A percentile compares a stretch with the other conserved stretches of the same genome.
phyloP scores from a whole-genome alignment of 2,113 vertebrate species.

The Coreoperca whiteheadi region DNA sequence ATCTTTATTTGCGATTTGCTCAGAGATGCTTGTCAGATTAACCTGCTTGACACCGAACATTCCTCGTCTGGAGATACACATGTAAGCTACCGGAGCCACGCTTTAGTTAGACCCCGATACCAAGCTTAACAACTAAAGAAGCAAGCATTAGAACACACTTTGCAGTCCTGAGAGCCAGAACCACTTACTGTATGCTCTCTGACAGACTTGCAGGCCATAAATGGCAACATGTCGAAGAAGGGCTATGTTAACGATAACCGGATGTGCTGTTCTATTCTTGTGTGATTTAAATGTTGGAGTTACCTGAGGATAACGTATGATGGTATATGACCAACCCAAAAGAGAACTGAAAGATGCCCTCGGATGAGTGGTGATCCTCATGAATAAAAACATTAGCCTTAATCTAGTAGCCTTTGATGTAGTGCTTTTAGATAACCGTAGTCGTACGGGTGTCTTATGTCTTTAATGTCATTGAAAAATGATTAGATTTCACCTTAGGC shows the following conservation, averaged over 20 bases:
- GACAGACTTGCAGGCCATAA: constrained; percentile 3
- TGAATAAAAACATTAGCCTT: not conserved
- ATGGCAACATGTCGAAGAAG: constrained; percentile 4
- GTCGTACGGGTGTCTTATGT: not conserved
- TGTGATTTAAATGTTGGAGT: not conserved
- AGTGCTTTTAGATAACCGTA: not conserved
- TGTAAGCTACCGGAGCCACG: constrained; percentile 18
- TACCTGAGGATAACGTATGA: not conserved
- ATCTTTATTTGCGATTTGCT: constrained; percentile 27
- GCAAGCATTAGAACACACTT: constrained; percentile 9
- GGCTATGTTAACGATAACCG: not conserved
- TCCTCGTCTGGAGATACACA: constrained; percentile 12
- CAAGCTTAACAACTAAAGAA: constrained; percentile 16
- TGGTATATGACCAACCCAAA: not conserved
- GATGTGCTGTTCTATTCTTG: not conserved
- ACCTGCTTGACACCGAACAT: constrained; percentile 4
- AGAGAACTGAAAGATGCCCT: not conserved
- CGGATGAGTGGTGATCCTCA: not conserved
- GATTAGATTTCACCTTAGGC: not conserved
- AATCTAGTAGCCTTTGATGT: not conserved
- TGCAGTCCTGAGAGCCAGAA: constrained; percentile 7
- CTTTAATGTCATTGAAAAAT: not conserved
- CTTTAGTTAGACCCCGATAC: constrained; percentile 28
- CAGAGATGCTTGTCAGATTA: constrained; percentile 34
- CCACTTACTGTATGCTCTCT: not conserved